Evolutionary conservation across 2,113 vertebrate genomes (phyloP), one percentile per base, ranked within the genome.

Genomic region (Lycocorax pyrrhopterus): DNA sequence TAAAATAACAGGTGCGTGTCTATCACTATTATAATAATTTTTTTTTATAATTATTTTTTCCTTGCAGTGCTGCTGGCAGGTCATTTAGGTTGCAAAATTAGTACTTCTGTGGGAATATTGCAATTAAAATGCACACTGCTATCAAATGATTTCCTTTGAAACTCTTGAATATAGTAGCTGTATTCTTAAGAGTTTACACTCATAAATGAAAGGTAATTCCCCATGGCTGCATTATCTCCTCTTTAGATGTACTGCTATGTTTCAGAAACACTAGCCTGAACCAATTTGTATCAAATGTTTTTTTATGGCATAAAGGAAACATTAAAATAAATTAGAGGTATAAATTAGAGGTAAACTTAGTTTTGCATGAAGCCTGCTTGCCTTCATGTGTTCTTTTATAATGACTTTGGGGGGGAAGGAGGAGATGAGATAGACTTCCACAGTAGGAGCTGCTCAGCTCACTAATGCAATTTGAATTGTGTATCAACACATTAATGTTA

Each of bases 31-130:
- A 64, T 13, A 58, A 81, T 59, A 84, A 35, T 63, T 58, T 35
- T 94, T 94, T 94, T 86, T 75, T 87, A 55, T 44, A 67, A 90
- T 95, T 93, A 67, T 95, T 84, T 91, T 94, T 94, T 73, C 53
- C 53, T 94, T 84, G 32, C n/a, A 91, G 51, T 58, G 56, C 21
- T 79, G 30, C 77, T 92, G 73, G 82, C 37, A 87, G 69, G 51
- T 91, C 75, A 82, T 67, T 95, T 77, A 87, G 13, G 49, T 43
- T 90, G 49, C 39, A 68, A 81, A 95, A 68, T 53, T 78, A 78
- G 26, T 77, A 67, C 33, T 93, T 95, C 76, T 92, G 16, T 51
- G 73, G 78, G 66, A 85, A 67, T 88, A 68, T 56, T 91, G 33
- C 53, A 89, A 73, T 93, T 41, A 74, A 95, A 86, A 39, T 75